Evolutionary conservation across 2,797 vertebrate genomes (phyloP), one percentile per base, ranked within the genome.

Genomic region (Apogon talboti): DNA sequence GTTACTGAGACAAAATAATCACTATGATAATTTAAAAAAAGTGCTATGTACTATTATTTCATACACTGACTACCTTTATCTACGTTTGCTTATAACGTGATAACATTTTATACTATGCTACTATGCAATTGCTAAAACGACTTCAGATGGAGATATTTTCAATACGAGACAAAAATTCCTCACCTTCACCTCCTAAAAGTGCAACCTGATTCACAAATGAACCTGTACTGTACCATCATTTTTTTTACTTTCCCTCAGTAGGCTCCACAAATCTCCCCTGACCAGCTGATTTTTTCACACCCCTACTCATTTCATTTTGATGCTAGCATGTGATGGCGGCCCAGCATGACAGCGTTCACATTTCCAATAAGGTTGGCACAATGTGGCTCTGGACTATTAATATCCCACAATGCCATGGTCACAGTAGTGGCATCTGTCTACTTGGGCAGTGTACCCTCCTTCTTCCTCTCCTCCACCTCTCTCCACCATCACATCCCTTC

Each of bases 351-450:
- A 41, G 76, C 65, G 48, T 70, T 75, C 82, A 49, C 79, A 65
- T 83, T 86, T 87, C 89, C 85, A 91, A 87, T 92, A 86, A 89
- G 79, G 79, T 65, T 91, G 91, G 88, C 89, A 82, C 85, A 81
- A 85, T 68, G 81, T 85, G 89, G 66, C 83, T 81, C 83, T 76
- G 53, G 78, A 88, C 92, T 93, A 92, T 94, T 94, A 90, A 91
- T 93, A 91, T 87, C 88, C 70, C 76, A 87, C 79, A 81, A 91
- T 88, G 89, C 90, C 89, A 87, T 13, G 55, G 74, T 76, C 87
- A 56, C 87, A 85, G 91, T 89, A 87, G 87, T 89, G 92, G 91
- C 92, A 93, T 93, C 92, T 94, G 92, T 88, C 81, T 90, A 80
- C 74, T 74, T 8, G 48, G 70, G 74, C 79, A 56, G 24, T 18